A percentile compares a stretch with the other conserved stretches of the same genome.
phyloP scores from a whole-genome alignment of 2,113 vertebrate species.

The Chitala chitala region DNA sequence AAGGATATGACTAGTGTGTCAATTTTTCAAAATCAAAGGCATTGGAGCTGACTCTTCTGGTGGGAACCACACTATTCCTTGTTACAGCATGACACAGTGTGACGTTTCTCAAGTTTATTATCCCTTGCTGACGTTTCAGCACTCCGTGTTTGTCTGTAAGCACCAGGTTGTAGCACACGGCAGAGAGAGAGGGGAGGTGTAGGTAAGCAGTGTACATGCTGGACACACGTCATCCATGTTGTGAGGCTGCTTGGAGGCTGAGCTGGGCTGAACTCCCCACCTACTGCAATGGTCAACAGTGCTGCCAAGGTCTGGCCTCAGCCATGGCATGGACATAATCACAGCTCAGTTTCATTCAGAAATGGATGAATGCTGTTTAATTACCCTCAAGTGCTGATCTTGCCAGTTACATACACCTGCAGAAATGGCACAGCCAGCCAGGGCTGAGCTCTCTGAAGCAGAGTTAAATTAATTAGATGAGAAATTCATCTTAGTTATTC shows the following conservation, averaged over 20 bases:
- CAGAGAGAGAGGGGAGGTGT: no score
- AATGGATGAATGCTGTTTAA: conserved; percentile 27
- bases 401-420: conserved; percentile 24
- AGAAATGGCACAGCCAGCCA: conserved; percentile 18
- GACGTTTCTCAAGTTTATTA: background rate
- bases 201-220: no score
- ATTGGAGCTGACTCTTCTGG: background rate
- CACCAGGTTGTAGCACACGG: no score
- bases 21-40: no score
- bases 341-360: background rate
- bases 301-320: conserved; percentile 6
- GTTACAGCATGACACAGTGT: background rate
- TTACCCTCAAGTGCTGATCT: conserved; percentile 29
- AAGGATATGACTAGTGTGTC: no score
- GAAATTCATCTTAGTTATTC: no score
- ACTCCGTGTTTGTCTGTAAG: no score
- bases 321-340: background rate
- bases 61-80: background rate
- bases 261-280: background rate
- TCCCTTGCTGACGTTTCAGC: no score
- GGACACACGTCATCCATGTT: background rate
- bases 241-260: background rate
- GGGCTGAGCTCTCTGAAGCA: background rate
- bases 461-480: no score
- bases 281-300: background rate